Base-by-base conservation (phyloP, 2,888 invertebrate genomes). In the Synanthedon tipuliformis region DNA sequence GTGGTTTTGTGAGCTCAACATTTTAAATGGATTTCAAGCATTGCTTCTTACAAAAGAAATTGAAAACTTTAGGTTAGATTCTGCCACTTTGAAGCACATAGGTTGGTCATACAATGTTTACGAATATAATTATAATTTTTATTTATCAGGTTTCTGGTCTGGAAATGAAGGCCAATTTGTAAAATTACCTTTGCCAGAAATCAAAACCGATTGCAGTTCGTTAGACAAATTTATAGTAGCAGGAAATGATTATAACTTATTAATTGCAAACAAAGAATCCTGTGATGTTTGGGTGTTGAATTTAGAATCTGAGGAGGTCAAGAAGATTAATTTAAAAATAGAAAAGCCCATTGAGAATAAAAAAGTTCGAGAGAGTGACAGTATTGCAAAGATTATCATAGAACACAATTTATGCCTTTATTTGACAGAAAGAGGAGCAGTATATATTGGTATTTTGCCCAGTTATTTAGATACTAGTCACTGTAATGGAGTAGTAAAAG, bases 401-500 rank as follows among this genome's bases (percentile, higher is more conserved):
- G 62, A 60, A 27, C 76, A 78, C 64, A 69, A 73, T 50, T 63
- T 66, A 0, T 69, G 70, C 53, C 50, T 81, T 16, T 78, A 68
- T 64, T 63, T 86, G 50, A 81, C 80, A 10, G 65, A 60, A 41
- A 59, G 59, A 49, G 78, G 82, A 4, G 58, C 57, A 52, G 80
- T 93, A 1, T 94, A 90, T 65, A 61, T 59, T 57, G 79, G 83
- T 5, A 88, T 90, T 62, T 75, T 92, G 52, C 93, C 93, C 3
- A 83, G 87, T 64, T 76, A 92, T 52, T 70, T 93, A 15, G 81
- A 90, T 59, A 90, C 90, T 64, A 77, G 78, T 45, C 83, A 88
- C 57, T 81, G 82, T 57, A 50, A 62, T 5, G 81, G 89, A 12
- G 88, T 87, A 63, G 89, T 93, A 13, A 73, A 87, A 53, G 91